Conservation (phyloP, 2,797 vertebrate genomes). For the Sebastes iracundus region DNA sequence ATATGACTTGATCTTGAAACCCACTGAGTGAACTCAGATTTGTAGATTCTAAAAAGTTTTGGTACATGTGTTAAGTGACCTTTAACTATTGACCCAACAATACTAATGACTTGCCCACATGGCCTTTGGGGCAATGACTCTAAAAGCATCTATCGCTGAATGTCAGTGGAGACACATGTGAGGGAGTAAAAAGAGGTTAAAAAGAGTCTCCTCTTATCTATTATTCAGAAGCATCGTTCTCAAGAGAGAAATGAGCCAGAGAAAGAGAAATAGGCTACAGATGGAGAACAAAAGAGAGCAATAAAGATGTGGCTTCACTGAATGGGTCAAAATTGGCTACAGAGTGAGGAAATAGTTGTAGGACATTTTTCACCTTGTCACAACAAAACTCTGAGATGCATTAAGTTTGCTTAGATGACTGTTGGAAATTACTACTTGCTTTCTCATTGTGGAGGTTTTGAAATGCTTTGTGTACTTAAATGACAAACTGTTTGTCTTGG, state of each 20-base stretch:
- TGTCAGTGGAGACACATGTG: background rate
- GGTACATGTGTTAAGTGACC: background rate
- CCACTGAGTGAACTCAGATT: background rate
- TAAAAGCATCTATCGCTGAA: background rate
- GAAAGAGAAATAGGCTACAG: background rate
- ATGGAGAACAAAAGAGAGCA: background rate
- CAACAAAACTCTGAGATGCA: background rate
- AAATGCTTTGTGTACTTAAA: constrained; percentile 1
- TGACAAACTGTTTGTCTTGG: background rate
- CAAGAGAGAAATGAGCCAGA: background rate
- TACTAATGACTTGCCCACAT: background rate
- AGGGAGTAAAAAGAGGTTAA: background rate
- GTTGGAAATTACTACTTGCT: background rate
- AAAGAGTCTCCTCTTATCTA: background rate
- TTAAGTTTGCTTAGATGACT: background rate
- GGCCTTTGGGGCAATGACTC: background rate
- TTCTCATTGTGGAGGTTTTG: background rate
- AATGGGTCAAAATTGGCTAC: background rate
- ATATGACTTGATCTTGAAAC: background rate
- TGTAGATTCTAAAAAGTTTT: background rate
- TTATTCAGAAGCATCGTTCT: background rate
- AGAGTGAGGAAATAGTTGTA: background rate
- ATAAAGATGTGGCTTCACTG: background rate
- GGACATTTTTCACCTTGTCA: background rate
- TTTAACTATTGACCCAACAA: background rate